These are phyloP conservation scores for Cephus cinctus DNA, from an alignment of 1,140 invertebrate species.

Conservation along the genomic window DNA sequence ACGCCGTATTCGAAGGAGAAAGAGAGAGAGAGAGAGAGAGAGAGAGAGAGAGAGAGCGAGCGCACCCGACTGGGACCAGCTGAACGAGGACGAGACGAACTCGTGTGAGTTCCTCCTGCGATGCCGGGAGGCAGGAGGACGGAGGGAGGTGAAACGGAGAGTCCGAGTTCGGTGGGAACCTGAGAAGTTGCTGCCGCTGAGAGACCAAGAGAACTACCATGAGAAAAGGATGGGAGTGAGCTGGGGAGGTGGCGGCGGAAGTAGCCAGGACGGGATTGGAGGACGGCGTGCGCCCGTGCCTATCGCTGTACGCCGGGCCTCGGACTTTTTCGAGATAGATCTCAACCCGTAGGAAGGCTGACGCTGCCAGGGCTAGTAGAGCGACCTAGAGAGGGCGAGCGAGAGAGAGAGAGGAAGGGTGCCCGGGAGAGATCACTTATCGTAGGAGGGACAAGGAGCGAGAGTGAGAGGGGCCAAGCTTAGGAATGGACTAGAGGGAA, in stretches of 20 bases:
- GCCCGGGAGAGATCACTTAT: not conserved
- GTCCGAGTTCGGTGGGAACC: conserved; percentile 24
- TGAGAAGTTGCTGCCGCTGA: conserved; percentile 33
- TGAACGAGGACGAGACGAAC: not conserved
- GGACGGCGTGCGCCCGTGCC: no score
- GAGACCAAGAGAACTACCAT: conserved; percentile 5
- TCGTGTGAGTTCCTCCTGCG: not conserved
- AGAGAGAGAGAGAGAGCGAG: not conserved
- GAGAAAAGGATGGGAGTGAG: conserved; percentile 9
- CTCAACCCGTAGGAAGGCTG: no score
- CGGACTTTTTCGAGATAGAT: no score
- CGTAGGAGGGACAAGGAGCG: not conserved
- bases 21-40: not conserved
- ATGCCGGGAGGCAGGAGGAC: not conserved
- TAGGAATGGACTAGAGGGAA: not conserved
- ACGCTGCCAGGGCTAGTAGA: conserved; percentile 6
- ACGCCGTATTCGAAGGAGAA: not conserved
- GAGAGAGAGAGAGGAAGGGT: not conserved
- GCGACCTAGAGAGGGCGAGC: conserved; percentile 12
- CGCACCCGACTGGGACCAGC: not conserved
- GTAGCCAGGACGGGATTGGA: not conserved
- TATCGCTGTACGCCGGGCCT: no score
- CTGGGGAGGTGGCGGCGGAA: conserved; percentile 15
- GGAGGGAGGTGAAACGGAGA: not conserved
- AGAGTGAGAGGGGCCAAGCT: not conserved